Percentiles rank a stretch among this genome's conserved stretches.
These are phyloP conservation scores for Actenoides lindsayi DNA, from an alignment of 2,113 vertebrate species.

Conservation along the genomic window DNA sequence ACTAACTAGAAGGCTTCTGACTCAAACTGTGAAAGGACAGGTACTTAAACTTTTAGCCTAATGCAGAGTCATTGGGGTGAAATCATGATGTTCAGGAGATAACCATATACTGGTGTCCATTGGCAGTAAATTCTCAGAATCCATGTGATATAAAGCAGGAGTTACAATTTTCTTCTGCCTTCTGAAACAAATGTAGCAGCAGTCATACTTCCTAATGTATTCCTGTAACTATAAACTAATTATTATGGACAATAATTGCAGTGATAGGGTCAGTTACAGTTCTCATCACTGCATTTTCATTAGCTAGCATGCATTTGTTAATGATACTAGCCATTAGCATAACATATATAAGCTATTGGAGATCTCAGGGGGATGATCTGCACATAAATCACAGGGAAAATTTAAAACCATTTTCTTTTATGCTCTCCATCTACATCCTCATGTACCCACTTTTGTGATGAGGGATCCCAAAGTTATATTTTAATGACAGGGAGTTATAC, in stretches of 20 bases:
- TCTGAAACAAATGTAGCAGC: neutral
- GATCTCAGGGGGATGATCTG: neutral
- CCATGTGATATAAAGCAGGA: neutral
- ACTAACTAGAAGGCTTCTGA: neutral
- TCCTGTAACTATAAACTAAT: neutral
- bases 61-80: neutral
- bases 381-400: neutral
- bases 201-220: neutral
- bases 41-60: neutral
- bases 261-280: neutral
- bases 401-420: neutral
- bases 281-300: neutral
- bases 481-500: neutral
- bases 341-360: neutral
- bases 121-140: neutral
- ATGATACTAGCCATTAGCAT: neutral
- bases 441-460: neutral
- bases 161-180: neutral
- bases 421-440: neutral
- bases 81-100: neutral
- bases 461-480: neutral
- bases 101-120: neutral
- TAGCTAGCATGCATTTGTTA: neutral
- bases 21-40: neutral
- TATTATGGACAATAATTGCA: conserved; percentile 20